These are phyloP conservation scores for Ovis canadensis DNA, from an alignment of 2,113 vertebrate genomes.

Conservation along the genomic window DNA sequence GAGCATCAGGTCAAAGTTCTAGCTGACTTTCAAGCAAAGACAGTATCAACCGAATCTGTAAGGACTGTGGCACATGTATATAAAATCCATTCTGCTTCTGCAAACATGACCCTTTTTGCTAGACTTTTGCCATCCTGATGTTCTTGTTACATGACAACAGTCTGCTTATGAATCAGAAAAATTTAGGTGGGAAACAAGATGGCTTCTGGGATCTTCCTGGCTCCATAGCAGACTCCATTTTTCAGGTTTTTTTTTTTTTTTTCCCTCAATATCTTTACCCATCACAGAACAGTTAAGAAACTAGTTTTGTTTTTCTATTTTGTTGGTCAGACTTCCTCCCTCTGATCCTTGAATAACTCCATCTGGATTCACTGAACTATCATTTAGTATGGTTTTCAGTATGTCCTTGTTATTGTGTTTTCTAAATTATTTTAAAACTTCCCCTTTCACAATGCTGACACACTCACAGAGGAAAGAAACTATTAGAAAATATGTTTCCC, in stretches of 20 bases:
- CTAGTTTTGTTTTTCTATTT: not conserved
- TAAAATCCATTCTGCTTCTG: not conserved
- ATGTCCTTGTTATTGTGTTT: not conserved
- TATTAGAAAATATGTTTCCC: not conserved
- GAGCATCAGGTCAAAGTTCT: not conserved
- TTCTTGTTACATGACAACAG: not conserved
- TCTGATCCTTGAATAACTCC: not conserved
- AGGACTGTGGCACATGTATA: not conserved
- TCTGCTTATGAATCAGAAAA: not conserved
- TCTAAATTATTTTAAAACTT: not conserved
- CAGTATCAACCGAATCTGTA: accelerated
- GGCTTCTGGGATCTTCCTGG: not conserved
- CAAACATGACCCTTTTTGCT: not conserved
- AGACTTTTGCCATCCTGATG: not conserved
- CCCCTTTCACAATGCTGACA: not conserved
- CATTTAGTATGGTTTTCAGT: not conserved
- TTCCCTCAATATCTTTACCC: not conserved
- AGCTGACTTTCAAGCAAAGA: not conserved
- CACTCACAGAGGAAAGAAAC: not conserved
- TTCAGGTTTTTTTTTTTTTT: not conserved
- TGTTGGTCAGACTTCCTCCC: not conserved
- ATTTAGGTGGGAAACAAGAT: not conserved
- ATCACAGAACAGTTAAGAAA: not conserved
- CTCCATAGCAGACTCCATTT: not conserved
- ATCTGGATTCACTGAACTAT: not conserved